Conservation (phyloP, 92 coral and sea anemone genomes). For the Phenganax subtilis region DNA sequence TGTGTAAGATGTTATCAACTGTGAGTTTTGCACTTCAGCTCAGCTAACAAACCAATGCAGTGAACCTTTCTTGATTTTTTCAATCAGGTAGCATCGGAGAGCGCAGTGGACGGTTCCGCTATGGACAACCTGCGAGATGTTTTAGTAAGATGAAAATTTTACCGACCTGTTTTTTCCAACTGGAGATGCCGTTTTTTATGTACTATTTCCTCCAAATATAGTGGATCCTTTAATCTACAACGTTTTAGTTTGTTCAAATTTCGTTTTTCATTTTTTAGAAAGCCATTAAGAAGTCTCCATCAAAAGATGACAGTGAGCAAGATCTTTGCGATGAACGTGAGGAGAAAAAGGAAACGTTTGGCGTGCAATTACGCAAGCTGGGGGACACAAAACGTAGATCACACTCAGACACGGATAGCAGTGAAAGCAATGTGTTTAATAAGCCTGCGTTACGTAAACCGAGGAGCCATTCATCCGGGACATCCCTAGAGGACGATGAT, state of each 20-base stretch:
- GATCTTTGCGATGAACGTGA: slow-evolving; percentile 21
- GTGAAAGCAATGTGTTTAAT: slow-evolving; percentile 35
- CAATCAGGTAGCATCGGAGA: neutral
- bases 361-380: slow-evolving; percentile 74
- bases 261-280: slow-evolving; percentile 28
- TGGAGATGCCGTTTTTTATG: neutral
- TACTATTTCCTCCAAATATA: neutral
- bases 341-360: slow-evolving; percentile 52
- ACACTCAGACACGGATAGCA: neutral
- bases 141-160: neutral
- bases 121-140: slow-evolving; percentile 18
- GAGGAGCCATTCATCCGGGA: slow-evolving; percentile 78
- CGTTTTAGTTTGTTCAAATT: neutral
- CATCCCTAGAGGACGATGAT: slow-evolving; percentile 55
- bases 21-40: too few relatives aligned
- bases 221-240: too few relatives aligned
- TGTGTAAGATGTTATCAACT: too few relatives aligned
- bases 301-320: slow-evolving; percentile 35
- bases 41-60: too few relatives aligned
- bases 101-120: slow-evolving; percentile 19
- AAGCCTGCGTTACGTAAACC: slow-evolving; percentile 62
- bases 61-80: neutral
- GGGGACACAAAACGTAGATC: slow-evolving; percentile 13
- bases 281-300: slow-evolving; percentile 56
- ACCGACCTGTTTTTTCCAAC: neutral